Base-by-base conservation (phyloP, 2,113 vertebrate genomes). In the Zosterops japonicus region DNA sequence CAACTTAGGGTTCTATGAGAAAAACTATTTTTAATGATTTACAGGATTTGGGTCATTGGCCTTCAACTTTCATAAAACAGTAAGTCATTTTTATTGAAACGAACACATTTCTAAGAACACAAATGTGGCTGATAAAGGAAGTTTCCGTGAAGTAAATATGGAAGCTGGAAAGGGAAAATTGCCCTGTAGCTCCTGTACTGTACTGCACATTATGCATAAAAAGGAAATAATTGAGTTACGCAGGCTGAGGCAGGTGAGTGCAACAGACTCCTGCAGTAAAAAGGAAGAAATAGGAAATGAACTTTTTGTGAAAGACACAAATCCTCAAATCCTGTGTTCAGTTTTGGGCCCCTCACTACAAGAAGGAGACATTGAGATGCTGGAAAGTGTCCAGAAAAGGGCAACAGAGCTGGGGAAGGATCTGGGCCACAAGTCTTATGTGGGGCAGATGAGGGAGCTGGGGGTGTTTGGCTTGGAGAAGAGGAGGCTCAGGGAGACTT, bases 21-120 rank as follows among this genome's bases (percentile, higher is more conserved):
- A 94, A 80, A 88, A 68, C 12, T 57, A 71, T 90, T 93, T 96
- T 90, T 89, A 91, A 94, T 89, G 90, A 92, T 95, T 96, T 95
- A 74, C 76, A 70, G 74, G 67, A 69, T 90, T 88, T 94, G 57
- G 61, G 27, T 96, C 90, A 69, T 74, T 95, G 31, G 84, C n/a
- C 25, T 82, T 96, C 50, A 89, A 53, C 27, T 92, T 69, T 56
- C 23, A 85, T 88, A 76, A 94, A 95, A 84, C 36, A 91, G 59
- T 83, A 70, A 91, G 23, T 72, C 13, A 75, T 69, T 87, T 95
- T 83, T 93, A 92, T 77, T 77, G 92, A 96, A 88, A 77, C 0
- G 14, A 93, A 83, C 81, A 49, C 4, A 18, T 89, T 96, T 95
- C 87, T 94, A 90, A 83, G 94, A 89, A 90, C 12, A n/a, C 14